Percentiles rank a stretch among this genome's conserved stretches.
Evolutionary conservation across 2,113 vertebrate species (phyloP).

Genomic region (Strigops habroptila): DNA sequence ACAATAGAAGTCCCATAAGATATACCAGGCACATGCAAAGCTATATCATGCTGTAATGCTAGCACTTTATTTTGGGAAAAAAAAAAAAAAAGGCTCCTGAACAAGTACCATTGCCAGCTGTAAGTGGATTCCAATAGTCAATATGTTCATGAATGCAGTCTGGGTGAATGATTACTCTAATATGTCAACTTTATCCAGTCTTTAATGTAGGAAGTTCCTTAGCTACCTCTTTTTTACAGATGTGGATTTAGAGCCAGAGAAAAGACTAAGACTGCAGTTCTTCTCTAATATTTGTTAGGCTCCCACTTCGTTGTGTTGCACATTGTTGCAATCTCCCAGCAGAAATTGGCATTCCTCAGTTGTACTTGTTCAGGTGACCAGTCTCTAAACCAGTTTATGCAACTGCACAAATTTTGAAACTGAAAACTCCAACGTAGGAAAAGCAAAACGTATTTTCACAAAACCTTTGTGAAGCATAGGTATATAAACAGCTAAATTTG

Average conservation of each 20-base stretch:
- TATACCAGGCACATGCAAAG: not conserved
- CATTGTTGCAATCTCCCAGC: not conserved
- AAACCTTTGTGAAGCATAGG: not conserved
- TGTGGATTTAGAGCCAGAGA: not conserved
- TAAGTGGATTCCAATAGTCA: not conserved
- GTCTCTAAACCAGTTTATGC: not conserved
- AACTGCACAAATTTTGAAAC: not conserved
- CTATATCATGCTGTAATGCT: not conserved
- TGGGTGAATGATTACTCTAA: not conserved
- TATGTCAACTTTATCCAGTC: not conserved
- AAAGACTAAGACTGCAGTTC: not conserved
- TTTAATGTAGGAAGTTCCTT: not conserved
- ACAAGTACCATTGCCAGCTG: not conserved
- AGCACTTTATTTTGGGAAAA: not conserved
- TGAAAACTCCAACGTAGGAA: not conserved
- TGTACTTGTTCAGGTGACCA: not conserved
- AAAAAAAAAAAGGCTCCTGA: not conserved
- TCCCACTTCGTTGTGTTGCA: not conserved
- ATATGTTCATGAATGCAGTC: not conserved
- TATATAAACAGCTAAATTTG: not conserved
- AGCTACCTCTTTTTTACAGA: not conserved
- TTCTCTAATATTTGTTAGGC: not conserved
- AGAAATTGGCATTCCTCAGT: not conserved
- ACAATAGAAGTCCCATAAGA: not conserved
- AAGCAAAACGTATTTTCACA: not conserved